phyloP scores from a whole-genome alignment of 1,140 invertebrate species.

The Magallana gigas region DNA sequence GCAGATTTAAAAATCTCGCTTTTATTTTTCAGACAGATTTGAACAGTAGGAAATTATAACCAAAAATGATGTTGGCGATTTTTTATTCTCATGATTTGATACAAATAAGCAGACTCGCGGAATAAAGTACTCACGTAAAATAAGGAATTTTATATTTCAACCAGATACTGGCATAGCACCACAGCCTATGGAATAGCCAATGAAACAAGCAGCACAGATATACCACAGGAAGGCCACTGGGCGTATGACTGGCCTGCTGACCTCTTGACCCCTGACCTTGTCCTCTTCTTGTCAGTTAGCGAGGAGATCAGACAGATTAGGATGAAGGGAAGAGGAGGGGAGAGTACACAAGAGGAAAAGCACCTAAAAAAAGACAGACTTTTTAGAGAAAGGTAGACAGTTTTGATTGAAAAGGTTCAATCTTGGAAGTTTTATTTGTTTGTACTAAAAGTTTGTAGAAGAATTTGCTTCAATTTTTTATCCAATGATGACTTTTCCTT shows the following conservation, averaged over 20 bases:
- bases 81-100: no score
- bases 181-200: constrained; percentile 73
- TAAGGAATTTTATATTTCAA: background rate
- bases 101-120: no score
- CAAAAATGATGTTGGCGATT: no score
- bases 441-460: no score
- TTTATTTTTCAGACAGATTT: no score
- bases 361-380: constrained; percentile 62
- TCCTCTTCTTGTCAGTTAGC: constrained; percentile 68
- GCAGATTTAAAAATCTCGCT: no score
- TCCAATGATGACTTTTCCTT: no score
- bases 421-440: no score
- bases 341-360: constrained; percentile 66
- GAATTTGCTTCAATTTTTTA: no score
- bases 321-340: constrained; percentile 51
- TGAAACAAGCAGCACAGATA: constrained; percentile 63
- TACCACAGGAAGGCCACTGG: constrained; percentile 58
- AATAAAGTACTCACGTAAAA: no score
- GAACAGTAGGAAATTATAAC: no score
- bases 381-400: constrained; percentile 67
- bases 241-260: constrained; percentile 69
- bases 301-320: constrained; percentile 67
- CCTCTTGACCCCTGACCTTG: constrained; percentile 63
- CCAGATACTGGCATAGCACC: constrained; percentile 73
- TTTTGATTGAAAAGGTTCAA: no score